phyloP scores from a whole-genome alignment of 1,140 invertebrate genomes.

The Hormaphis cornu region DNA sequence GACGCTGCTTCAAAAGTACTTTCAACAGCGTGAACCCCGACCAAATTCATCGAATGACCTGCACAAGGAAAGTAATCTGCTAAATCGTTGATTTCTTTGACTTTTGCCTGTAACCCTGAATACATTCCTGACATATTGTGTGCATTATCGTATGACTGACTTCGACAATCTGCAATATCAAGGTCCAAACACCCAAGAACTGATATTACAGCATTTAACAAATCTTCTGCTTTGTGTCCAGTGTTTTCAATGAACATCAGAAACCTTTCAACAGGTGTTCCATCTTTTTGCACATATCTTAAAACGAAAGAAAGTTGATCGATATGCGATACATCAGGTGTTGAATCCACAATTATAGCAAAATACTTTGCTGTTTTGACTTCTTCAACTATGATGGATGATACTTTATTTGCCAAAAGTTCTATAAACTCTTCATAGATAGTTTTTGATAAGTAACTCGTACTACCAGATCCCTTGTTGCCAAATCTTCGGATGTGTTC shows the following conservation, averaged over 20 bases:
- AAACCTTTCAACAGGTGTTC: slow-evolving; percentile 32
- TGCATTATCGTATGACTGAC: slow-evolving; percentile 41
- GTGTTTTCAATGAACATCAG: slow-evolving; percentile 20
- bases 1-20: slow-evolving; percentile 35
- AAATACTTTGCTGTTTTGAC: slow-evolving; percentile 41
- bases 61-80: slow-evolving; percentile 39
- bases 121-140: slow-evolving; percentile 40
- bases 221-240: slow-evolving; percentile 29
- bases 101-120: slow-evolving; percentile 37
- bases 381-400: slow-evolving; percentile 36
- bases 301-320: slow-evolving; percentile 41
- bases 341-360: slow-evolving; percentile 42
- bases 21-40: slow-evolving; percentile 39
- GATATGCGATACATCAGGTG: slow-evolving; percentile 40
- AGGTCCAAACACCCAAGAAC: slow-evolving; percentile 31
- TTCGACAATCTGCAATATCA: slow-evolving; percentile 38
- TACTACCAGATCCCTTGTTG: slow-evolving; percentile 33
- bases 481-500: slow-evolving; percentile 34
- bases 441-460: slow-evolving; percentile 34
- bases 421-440: slow-evolving; percentile 36
- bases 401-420: slow-evolving; percentile 35
- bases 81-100: slow-evolving; percentile 36
- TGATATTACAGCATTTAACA: slow-evolving; percentile 27
- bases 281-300: slow-evolving; percentile 38
- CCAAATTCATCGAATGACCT: slow-evolving; percentile 41